Percentiles rank a stretch among this genome's conserved stretches.
These are phyloP conservation scores for Aphelenchoides fujianensis DNA, from an alignment of 1,140 invertebrate species.

Conservation along the genomic window DNA sequence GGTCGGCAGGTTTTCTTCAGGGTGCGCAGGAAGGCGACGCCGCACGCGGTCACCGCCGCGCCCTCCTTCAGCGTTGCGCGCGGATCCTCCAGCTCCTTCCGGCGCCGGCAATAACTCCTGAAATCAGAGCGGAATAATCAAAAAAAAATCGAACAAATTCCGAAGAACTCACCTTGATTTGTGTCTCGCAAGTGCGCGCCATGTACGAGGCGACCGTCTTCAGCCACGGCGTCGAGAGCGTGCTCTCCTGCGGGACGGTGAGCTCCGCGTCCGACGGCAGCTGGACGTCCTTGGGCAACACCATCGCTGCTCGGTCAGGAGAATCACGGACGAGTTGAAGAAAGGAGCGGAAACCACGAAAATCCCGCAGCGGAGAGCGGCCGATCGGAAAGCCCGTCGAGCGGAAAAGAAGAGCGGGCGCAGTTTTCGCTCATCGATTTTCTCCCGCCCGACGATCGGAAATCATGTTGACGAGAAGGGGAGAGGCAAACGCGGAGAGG, in stretches of 20 bases:
- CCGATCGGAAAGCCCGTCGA: too few species aligned
- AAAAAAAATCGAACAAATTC: constrained; percentile 40
- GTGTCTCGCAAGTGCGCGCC: constrained; percentile 82
- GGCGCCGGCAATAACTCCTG: constrained; percentile 94
- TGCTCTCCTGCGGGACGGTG: constrained; percentile 75
- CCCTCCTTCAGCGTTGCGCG: constrained; percentile 83
- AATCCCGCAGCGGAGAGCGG: too few species aligned
- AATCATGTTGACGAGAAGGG: background rate
- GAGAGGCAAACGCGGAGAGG: too few species aligned
- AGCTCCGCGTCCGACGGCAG: constrained; percentile 81
- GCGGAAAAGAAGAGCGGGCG: background rate
- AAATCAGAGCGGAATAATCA: background rate
- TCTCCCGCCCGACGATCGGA: background rate
- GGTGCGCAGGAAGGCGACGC: constrained; percentile 81
- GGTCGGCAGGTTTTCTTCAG: constrained; percentile 78
- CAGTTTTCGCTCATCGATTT: background rate
- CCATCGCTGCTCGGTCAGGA: too few species aligned
- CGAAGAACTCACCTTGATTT: constrained; percentile 86
- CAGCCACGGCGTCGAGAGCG: constrained; percentile 76
- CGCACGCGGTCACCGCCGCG: constrained; percentile 83
- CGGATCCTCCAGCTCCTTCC: constrained; percentile 78
- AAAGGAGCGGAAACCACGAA: too few species aligned
- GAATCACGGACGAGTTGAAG: too few species aligned
- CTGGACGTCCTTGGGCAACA: constrained; percentile 69
- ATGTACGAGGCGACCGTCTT: constrained; percentile 80